Percentiles rank a stretch among this genome's conserved stretches.
Evolutionary conservation across 2,888 invertebrate species (phyloP).

Genomic region (Busseola fusca): DNA sequence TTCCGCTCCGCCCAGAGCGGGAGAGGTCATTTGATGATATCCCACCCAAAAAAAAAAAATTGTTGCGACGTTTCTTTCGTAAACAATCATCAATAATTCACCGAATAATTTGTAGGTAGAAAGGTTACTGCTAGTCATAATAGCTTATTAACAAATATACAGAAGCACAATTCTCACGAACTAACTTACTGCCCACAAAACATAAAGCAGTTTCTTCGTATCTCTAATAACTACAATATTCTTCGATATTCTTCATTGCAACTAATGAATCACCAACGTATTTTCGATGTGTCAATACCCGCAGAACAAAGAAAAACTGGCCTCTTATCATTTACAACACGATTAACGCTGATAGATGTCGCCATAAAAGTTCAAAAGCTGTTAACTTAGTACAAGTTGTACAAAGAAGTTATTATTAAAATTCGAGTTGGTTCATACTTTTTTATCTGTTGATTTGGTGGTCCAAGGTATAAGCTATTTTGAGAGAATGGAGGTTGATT

Average conservation of each 20-base stretch:
- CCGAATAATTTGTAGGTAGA: not conserved
- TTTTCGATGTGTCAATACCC: conserved; percentile 72
- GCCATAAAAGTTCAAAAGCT: conserved; percentile 74
- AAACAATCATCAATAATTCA: too few relatives aligned
- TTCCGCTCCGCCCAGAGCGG: too few relatives aligned
- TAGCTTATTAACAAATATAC: not conserved
- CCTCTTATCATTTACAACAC: conserved; percentile 75
- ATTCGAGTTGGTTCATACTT: conserved; percentile 74
- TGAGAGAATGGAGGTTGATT: not conserved
- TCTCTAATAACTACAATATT: conserved; percentile 20
- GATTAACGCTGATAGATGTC: conserved; percentile 65
- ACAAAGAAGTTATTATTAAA: conserved; percentile 84
- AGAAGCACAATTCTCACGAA: not conserved
- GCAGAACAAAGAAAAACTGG: conserved; percentile 70
- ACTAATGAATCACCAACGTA: conserved; percentile 59
- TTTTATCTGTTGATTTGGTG: conserved; percentile 72
- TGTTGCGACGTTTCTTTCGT: not conserved
- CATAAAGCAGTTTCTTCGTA: conserved; percentile 7
- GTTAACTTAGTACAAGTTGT: conserved; percentile 59
- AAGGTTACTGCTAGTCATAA: not conserved
- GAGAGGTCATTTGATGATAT: too few relatives aligned
- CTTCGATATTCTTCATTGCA: conserved; percentile 46
- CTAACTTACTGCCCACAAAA: not conserved
- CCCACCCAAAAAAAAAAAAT: too few relatives aligned
- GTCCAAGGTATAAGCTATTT: conserved; percentile 19